A percentile compares a stretch with the other conserved stretches of the same genome.
Evolutionary conservation across 1,140 invertebrate genomes (phyloP).

Genomic region (Amphibalanus amphitrite): DNA sequence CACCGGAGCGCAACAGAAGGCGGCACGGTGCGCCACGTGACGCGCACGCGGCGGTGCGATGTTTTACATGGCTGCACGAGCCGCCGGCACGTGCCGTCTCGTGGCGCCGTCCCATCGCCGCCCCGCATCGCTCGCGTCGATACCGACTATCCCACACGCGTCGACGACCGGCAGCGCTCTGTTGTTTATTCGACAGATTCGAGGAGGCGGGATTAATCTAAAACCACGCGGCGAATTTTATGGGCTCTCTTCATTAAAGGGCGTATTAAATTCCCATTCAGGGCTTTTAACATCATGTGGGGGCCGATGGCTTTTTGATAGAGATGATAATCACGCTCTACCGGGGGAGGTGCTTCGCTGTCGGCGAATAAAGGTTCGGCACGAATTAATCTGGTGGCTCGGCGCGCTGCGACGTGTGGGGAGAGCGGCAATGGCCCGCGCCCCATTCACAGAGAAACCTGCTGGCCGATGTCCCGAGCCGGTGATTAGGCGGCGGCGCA

Average conservation of each 20-base stretch:
- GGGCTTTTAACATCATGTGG: constrained; percentile 1
- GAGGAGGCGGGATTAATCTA: not conserved
- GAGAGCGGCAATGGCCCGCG: too few species aligned
- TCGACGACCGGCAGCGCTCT: not conserved
- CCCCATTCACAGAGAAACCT: not conserved
- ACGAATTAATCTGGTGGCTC: not conserved
- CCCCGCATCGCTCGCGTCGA: not conserved
- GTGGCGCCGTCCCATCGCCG: not conserved
- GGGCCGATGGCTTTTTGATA: constrained; percentile 1
- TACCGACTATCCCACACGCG: not conserved
- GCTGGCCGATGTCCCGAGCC: not conserved
- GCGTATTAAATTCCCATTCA: not conserved
- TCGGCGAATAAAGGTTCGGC: not conserved
- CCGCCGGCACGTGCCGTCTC: not conserved
- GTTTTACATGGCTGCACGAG: not conserved
- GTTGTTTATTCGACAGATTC: constrained; percentile 1
- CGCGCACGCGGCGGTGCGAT: not conserved
- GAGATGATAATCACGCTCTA: not conserved
- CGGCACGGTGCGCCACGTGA: too few species aligned
- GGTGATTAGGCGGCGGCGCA: not conserved
- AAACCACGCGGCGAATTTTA: not conserved
- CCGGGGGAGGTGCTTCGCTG: not conserved
- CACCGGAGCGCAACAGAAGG: too few species aligned
- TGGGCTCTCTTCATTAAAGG: not conserved
- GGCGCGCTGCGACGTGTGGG: too few species aligned